Percentiles rank a stretch among this genome's conserved stretches.
phyloP scores from a whole-genome alignment of 1,140 invertebrate species.

The Calliphora vicina region DNA sequence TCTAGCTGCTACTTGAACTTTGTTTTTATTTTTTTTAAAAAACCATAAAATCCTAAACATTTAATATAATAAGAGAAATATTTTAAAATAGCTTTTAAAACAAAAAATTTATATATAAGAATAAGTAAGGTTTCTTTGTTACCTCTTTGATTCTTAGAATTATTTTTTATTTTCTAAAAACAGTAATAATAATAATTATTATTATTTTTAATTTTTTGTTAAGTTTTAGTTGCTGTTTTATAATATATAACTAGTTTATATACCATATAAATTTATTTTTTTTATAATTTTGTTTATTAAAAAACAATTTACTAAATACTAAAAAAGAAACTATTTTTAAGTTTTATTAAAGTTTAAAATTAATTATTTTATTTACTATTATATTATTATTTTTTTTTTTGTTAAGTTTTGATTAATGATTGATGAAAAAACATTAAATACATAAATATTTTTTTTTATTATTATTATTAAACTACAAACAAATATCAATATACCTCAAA shows the following conservation, averaged over 20 bases:
- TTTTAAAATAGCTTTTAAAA: background rate
- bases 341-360: constrained; percentile 6
- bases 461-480: constrained; percentile 53
- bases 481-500: constrained; percentile 64
- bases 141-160: constrained; percentile 28
- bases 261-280: background rate
- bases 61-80: too few relatives aligned
- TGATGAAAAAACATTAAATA: constrained; percentile 24
- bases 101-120: background rate
- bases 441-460: too few relatives aligned
- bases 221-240: constrained; percentile 29
- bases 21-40: too few relatives aligned
- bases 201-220: constrained; percentile 12
- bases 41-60: too few relatives aligned
- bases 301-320: background rate
- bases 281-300: constrained; percentile 30
- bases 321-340: background rate
- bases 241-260: constrained; percentile 2
- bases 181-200: background rate
- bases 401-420: constrained; percentile 41
- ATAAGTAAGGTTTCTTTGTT: constrained; percentile 25
- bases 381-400: background rate
- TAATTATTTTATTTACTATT: background rate
- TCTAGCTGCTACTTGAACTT: too few relatives aligned
- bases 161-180: constrained; percentile 7